Evolutionary conservation across 2,888 invertebrate species (phyloP), one percentile per base, ranked within the genome.

Genomic region (Epistrophella euchroma): DNA sequence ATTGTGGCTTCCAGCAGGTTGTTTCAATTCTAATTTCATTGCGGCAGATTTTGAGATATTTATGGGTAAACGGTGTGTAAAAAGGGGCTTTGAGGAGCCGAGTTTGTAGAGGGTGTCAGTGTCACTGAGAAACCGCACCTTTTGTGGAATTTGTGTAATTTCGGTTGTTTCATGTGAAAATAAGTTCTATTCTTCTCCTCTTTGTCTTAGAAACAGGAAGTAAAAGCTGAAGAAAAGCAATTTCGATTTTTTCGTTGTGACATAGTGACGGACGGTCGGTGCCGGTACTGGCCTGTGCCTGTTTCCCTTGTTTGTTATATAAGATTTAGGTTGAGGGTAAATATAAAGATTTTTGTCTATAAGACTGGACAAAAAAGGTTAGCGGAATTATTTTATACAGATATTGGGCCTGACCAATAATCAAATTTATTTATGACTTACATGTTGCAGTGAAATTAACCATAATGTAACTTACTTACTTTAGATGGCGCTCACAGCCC

Each of bases 11-110:
- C 81, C 82, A 86, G 77, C 86, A 86, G 82, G 86, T 86, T 86
- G 86, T 82, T 86, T 86, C 86, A 82, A 86, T 86, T 86, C 86
- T 86, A 86, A 86, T 86, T 86, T 86, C 86, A 86, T 86, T 86
- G 86, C 82, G 86, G 86, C 82, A 86, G 86, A 86, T 86, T 82
- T 86, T 82, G 82, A 82, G 77, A 82, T 86, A 86, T 82, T 86
- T 86, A 86, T 86, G 82, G 71, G 68, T n/a, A 58, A 77, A 68
- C 50, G 52, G 50, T 68, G 35, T 52, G 52, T 37, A 68, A 70
- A 47, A 47, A 74, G 40, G 70, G 56, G 62, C 19, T 66, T 55
- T 32, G 25, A n/a, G 64, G 64, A 45, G 28, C 15, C 32, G n/a
- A 40, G 22, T 60, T 7, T 17, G 56, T 43, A 71, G 71, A 32